Conservation (phyloP, 2,797 vertebrate genomes). For the Acridotheres tristis region DNA sequence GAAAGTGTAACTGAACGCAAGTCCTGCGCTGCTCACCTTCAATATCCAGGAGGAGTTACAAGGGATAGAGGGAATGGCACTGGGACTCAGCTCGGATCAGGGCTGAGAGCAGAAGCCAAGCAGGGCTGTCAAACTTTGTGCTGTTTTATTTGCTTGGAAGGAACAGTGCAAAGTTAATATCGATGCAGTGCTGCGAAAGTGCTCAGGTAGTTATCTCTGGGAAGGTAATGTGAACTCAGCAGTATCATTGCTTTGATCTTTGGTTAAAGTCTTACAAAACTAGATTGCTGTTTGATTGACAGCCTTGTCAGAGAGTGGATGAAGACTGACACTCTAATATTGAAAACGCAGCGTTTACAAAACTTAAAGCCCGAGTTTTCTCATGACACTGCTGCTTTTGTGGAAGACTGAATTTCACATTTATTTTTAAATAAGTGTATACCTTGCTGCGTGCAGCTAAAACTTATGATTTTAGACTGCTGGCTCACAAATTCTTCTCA, state of each 20-base stretch:
- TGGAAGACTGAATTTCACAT: slow-evolving; percentile 70
- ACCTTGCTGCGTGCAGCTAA: slow-evolving; percentile 32
- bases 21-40: neutral
- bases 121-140: slow-evolving; percentile 22
- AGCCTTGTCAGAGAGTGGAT: slow-evolving; percentile 78
- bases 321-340: slow-evolving; percentile 81
- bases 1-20: neutral
- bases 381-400: slow-evolving; percentile 76
- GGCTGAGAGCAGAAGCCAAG: neutral
- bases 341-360: slow-evolving; percentile 76
- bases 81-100: neutral
- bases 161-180: slow-evolving; percentile 68
- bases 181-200: slow-evolving; percentile 39
- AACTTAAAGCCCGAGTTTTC: slow-evolving; percentile 72
- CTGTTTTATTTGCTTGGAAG: slow-evolving; percentile 64
- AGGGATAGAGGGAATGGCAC: neutral
- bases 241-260: slow-evolving; percentile 79
- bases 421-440: slow-evolving; percentile 64
- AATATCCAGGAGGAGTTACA: neutral
- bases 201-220: slow-evolving; percentile 67
- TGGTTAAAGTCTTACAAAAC: slow-evolving; percentile 76
- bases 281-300: slow-evolving; percentile 78
- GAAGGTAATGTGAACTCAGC: slow-evolving; percentile 78
- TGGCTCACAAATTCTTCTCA: neutral
- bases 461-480: neutral